These are phyloP conservation scores for Lomographa bimaculata DNA, from an alignment of 2,888 invertebrate genomes.

Conservation along the genomic window DNA sequence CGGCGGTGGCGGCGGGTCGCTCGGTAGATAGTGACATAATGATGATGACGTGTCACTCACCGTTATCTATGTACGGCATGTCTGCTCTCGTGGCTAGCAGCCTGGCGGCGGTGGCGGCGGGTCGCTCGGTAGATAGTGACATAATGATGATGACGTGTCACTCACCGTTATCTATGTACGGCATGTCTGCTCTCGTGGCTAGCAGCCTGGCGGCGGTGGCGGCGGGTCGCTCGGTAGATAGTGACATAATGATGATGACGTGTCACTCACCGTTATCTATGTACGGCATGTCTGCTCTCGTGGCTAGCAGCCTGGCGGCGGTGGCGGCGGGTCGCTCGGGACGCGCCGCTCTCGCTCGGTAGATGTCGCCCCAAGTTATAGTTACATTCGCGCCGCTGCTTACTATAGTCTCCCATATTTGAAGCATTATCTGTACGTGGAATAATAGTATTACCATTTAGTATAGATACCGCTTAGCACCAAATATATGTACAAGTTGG, in stretches of 20 bases:
- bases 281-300: slow-evolving; percentile 18
- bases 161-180: slow-evolving; percentile 18
- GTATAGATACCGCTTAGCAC: no score
- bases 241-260: no score
- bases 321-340: slow-evolving; percentile 40
- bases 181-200: slow-evolving; percentile 28
- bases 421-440: slow-evolving; percentile 90
- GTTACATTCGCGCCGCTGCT: slow-evolving; percentile 57
- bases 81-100: slow-evolving; percentile 39
- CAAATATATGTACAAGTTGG: no score
- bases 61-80: slow-evolving; percentile 18
- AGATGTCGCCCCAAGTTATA: slow-evolving; percentile 88
- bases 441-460: no score
- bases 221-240: no score
- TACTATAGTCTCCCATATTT: slow-evolving; percentile 89
- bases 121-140: no score
- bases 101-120: no score
- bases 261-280: slow-evolving; percentile 13
- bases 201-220: no score
- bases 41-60: no score
- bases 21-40: no score
- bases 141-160: no score
- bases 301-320: slow-evolving; percentile 37
- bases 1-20: no score
- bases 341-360: slow-evolving; percentile 82